These are phyloP conservation scores for Zingel zingel DNA, from an alignment of 2,113 vertebrate species.

Conservation along the genomic window DNA sequence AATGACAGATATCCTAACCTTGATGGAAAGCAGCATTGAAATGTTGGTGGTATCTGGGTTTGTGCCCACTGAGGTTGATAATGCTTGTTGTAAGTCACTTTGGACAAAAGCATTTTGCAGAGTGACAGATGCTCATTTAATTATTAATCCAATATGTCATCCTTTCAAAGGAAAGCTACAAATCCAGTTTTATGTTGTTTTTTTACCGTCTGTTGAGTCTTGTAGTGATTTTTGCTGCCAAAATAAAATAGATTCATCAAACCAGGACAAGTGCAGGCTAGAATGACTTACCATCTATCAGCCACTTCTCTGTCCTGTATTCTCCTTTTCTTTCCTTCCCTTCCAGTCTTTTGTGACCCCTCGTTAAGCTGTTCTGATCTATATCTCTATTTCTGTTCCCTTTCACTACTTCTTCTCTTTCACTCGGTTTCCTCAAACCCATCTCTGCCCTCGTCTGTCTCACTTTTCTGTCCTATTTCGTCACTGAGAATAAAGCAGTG, in stretches of 20 bases:
- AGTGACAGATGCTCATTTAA: neutral
- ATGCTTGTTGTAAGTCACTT: neutral
- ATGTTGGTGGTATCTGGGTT: neutral
- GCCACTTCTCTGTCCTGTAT: neutral
- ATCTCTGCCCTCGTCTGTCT: slow-evolving; percentile 11
- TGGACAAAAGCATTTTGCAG: neutral
- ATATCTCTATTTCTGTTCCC: slow-evolving; percentile 4
- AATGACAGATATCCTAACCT: neutral
- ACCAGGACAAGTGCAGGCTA: neutral
- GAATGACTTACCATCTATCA: neutral
- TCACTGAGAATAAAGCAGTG: slow-evolving; percentile 12
- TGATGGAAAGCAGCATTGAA: neutral
- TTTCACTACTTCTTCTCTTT: neutral
- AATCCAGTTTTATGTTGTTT: neutral
- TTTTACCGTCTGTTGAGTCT: neutral
- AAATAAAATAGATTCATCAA: slow-evolving; percentile 15
- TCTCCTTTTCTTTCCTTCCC: neutral
- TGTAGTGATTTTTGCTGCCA: neutral
- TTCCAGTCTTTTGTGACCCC: neutral
- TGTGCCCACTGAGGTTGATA: neutral
- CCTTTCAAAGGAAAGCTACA: too few species aligned
- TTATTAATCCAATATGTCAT: too few species aligned
- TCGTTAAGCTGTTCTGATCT: neutral
- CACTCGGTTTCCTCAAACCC: neutral
- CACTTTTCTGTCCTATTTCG: slow-evolving; percentile 33